Evolutionary conservation across 2,888 invertebrate species (phyloP).

Genomic region (Amaurobius ferox): DNA sequence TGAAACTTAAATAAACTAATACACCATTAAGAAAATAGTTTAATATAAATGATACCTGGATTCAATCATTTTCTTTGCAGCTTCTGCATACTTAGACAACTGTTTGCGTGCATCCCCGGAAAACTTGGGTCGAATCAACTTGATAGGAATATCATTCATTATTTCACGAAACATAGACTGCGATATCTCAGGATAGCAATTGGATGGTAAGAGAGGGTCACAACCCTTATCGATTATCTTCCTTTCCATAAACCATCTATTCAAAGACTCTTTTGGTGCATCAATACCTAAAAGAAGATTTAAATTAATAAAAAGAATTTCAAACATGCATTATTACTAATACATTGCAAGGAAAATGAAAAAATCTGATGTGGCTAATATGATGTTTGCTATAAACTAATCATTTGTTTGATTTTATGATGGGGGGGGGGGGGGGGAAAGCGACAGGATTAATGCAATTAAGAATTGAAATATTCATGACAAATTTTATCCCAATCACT

Average conservation of each 20-base stretch:
- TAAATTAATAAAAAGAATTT: neutral
- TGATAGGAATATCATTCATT: conserved; percentile 98
- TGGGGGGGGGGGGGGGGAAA: too few relatives aligned
- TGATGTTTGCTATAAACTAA: too few relatives aligned
- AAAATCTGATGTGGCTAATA: too few relatives aligned
- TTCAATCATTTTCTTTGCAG: conserved; percentile 97
- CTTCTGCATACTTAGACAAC: conserved; percentile 94
- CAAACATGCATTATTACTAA: too few relatives aligned
- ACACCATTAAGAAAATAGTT: too few relatives aligned
- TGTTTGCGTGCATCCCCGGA: conserved; percentile 97
- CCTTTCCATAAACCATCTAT: conserved; percentile 95
- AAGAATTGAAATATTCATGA: too few relatives aligned
- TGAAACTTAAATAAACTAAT: too few relatives aligned
- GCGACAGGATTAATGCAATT: too few relatives aligned
- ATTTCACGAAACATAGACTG: conserved; percentile 97
- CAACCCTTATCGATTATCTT: conserved; percentile 93
- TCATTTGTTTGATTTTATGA: too few relatives aligned
- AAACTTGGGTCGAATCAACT: conserved; percentile 95
- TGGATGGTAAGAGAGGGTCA: conserved; percentile 93
- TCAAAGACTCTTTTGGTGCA: conserved; percentile 96
- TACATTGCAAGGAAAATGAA: too few relatives aligned
- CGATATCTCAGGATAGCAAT: conserved; percentile 94
- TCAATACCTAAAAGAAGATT: conserved; percentile 83
- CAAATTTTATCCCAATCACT: too few relatives aligned
- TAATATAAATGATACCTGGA: conserved; percentile 80